These are phyloP conservation scores for Acrobasis suavella DNA, from an alignment of 2,888 invertebrate species.

Conservation along the genomic window DNA sequence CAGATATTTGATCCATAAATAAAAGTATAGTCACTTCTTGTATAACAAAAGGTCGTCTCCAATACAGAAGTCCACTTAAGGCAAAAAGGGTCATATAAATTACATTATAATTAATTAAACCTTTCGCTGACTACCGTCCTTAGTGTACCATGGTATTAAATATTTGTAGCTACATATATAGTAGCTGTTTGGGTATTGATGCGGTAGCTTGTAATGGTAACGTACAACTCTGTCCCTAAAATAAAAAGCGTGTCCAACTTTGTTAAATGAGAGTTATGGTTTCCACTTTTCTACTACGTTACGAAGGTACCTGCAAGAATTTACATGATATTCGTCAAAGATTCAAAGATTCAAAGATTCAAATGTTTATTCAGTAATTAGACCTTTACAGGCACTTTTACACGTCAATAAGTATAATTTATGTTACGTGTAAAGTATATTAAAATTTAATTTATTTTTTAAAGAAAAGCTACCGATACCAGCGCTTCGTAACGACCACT, in stretches of 20 bases:
- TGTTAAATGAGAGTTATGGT: neutral
- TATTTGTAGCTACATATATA: neutral
- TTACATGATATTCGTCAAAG: too few relatives aligned
- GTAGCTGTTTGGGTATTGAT: neutral
- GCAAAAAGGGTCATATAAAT: conserved; percentile 5
- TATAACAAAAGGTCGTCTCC: neutral
- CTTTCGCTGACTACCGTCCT: neutral
- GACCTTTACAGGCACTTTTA: too few relatives aligned
- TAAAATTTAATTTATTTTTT: too few relatives aligned
- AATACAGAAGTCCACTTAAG: conserved; percentile 1
- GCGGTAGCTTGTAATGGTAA: neutral
- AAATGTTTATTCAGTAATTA: too few relatives aligned
- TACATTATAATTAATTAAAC: conserved; percentile 8
- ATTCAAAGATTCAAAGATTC: too few relatives aligned
- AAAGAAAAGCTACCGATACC: too few relatives aligned
- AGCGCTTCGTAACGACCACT: too few relatives aligned
- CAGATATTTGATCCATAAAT: too few relatives aligned
- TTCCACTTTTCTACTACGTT: neutral
- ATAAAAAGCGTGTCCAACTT: neutral
- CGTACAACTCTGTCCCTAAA: neutral
- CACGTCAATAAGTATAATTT: too few relatives aligned
- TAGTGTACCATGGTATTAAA: neutral
- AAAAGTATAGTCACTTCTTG: too few relatives aligned
- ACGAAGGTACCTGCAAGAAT: too few relatives aligned
- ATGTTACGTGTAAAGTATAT: too few relatives aligned